phyloP scores from a whole-genome alignment of 2,888 invertebrate species.

The Nematopogon swammerdamellus region DNA sequence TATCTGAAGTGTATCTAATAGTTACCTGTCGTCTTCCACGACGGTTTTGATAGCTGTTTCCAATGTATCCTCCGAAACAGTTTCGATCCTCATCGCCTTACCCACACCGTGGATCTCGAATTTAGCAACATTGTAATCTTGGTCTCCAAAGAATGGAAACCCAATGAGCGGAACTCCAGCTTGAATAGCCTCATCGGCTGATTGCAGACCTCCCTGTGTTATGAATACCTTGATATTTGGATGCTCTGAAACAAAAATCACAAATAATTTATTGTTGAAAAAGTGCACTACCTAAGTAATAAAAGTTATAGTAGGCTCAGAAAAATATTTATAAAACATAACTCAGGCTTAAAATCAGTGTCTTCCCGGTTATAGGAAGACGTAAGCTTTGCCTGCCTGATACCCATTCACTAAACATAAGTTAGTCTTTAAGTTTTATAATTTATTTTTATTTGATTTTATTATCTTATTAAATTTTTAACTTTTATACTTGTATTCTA shows the following conservation, averaged over 20 bases:
- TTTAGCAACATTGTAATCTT: conserved; percentile 2
- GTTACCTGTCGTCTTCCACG: conserved; percentile 2
- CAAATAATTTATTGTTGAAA: not conserved
- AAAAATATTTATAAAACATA: no score
- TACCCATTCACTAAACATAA: no score
- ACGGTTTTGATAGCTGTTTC: not conserved
- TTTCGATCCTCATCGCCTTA: not conserved
- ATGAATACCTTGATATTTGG: conserved; percentile 3
- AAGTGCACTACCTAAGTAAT: no score
- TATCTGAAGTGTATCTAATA: no score
- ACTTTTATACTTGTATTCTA: no score
- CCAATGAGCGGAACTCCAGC: conserved; percentile 4
- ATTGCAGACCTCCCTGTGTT: conserved; percentile 3
- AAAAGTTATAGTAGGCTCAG: no score
- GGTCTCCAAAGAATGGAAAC: conserved; percentile 4
- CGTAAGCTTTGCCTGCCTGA: no score
- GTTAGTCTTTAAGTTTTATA: no score
- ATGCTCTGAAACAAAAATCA: conserved; percentile 2
- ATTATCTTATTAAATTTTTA: no score
- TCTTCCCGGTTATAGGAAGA: no score
- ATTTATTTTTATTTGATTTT: no score
- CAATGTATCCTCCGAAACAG: not conserved
- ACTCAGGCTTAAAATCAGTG: no score
- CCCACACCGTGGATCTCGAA: conserved; percentile 1
- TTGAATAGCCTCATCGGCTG: conserved; percentile 1